Percentiles rank a stretch among this genome's conserved stretches.
Conservation (phyloP, 2,113 vertebrate species). For the Okapia johnstoni region DNA sequence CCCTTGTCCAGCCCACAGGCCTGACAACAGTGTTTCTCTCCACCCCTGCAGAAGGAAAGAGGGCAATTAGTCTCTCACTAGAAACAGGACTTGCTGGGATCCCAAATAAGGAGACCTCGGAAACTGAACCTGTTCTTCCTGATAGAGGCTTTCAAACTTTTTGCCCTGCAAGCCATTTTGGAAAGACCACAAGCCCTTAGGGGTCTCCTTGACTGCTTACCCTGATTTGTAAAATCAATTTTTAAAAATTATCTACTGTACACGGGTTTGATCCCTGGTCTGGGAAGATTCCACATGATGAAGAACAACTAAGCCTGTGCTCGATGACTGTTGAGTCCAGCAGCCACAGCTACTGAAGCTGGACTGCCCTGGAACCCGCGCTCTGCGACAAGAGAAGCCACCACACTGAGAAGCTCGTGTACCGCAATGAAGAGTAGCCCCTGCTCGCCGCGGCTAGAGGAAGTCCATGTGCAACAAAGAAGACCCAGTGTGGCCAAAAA, state of each 20-base stretch:
- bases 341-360: neutral
- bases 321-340: neutral
- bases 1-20: neutral
- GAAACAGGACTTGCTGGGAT: neutral
- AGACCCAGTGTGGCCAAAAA: neutral
- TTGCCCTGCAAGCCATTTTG: neutral
- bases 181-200: neutral
- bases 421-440: neutral
- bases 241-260: neutral
- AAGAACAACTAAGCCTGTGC: neutral
- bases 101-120: neutral
- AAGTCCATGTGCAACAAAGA: neutral
- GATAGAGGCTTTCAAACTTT: neutral
- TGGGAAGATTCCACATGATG: neutral
- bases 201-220: neutral
- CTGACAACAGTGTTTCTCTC: neutral
- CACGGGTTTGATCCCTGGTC: neutral
- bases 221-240: neutral
- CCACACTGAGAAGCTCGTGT: neutral
- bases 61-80: neutral
- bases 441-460: rapidly evolving
- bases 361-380: neutral
- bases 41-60: neutral
- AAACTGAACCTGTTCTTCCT: neutral
- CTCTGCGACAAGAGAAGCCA: neutral